Percentiles rank a stretch among this genome's conserved stretches.
These are phyloP conservation scores for Sakesphorus luctuosus DNA, from an alignment of 2,113 vertebrate species.

Conservation along the genomic window DNA sequence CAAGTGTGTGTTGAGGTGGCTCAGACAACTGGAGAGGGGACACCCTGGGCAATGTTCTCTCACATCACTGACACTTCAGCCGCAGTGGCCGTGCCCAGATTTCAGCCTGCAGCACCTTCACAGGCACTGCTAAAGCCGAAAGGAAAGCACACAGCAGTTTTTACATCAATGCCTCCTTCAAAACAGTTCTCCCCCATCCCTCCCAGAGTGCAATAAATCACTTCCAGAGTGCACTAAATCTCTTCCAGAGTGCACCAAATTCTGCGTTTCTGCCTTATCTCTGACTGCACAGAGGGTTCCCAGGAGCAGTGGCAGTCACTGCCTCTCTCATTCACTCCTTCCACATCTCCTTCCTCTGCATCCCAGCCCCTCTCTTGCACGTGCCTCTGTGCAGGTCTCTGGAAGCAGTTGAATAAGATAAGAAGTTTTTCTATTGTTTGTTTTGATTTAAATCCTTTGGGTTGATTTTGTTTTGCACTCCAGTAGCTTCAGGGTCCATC, in stretches of 20 bases:
- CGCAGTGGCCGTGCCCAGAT: background rate
- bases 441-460: background rate
- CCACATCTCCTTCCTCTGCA: background rate
- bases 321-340: background rate
- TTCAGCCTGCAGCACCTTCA: background rate
- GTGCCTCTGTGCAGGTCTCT: background rate
- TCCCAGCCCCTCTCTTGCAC: background rate
- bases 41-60: background rate
- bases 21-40: background rate
- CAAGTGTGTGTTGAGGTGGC: background rate
- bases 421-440: background rate
- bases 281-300: background rate
- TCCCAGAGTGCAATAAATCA: background rate
- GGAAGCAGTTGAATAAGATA: background rate
- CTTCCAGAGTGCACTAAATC: background rate
- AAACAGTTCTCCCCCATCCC: background rate
- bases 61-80: background rate
- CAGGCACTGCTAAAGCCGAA: background rate
- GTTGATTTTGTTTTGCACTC: background rate
- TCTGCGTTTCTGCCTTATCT: slow-evolving; percentile 25
- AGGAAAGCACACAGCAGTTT: background rate
- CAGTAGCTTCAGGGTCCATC: background rate
- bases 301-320: background rate
- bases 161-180: background rate
- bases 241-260: background rate